A percentile compares a stretch with the other conserved stretches of the same genome.
Evolutionary conservation across 1,140 invertebrate genomes (phyloP).

Genomic region (Aphis craccivora): DNA sequence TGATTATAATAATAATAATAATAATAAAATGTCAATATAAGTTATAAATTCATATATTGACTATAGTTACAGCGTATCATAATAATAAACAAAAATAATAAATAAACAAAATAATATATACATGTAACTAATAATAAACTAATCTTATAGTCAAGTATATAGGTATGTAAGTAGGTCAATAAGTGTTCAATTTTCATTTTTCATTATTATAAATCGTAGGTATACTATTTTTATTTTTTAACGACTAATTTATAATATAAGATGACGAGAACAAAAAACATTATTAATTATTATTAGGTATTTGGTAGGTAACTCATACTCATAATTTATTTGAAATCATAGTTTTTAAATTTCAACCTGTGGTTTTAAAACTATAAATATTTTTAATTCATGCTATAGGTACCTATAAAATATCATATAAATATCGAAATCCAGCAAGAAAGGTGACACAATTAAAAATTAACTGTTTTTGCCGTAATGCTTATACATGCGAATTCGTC

Average conservation of each 20-base stretch:
- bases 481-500: neutral
- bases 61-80: neutral
- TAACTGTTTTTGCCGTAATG: neutral
- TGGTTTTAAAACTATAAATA: neutral
- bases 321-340: too few species aligned
- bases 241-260: neutral
- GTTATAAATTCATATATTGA: neutral
- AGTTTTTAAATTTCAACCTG: neutral
- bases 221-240: neutral
- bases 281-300: neutral
- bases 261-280: neutral
- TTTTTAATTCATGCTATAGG: neutral
- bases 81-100: neutral
- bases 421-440: neutral
- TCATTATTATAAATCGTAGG: neutral
- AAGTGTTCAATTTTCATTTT: neutral
- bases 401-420: neutral
- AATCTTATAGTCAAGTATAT: neutral
- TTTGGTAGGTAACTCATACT: neutral
- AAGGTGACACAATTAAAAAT: neutral
- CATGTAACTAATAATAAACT: neutral
- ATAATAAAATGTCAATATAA: neutral
- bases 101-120: neutral
- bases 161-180: neutral
- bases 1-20: neutral